Evolutionary conservation across 2,797 vertebrate species (phyloP), one percentile per base, ranked within the genome.

Genomic region (Karalla daura): DNA sequence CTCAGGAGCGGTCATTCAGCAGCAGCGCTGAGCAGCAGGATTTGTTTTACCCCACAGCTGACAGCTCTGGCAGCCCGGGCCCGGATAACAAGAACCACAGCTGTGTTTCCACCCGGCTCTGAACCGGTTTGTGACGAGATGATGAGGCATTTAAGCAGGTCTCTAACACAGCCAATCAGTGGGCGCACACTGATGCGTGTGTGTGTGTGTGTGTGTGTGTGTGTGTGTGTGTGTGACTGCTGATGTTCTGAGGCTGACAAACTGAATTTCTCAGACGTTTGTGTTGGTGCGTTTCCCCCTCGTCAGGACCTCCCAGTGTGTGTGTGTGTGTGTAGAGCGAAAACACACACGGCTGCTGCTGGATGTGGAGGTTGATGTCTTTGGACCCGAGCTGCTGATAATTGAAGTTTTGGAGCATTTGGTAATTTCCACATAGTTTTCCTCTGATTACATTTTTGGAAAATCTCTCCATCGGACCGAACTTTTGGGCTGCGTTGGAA

Each of bases 1-100:
- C 51, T 77, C 65, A 70, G 17, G 58, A 24, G 70, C 81, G 80
- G 63, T 76, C 70, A 49, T 39, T 61, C 65, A 5, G 52, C 7
- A 44, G n/a, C n/a, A 41, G 62, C 15, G 15, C 25, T 72, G 74
- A 75, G 82, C 41, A 32, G 55, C 52, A 32, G 55, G 70, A 41
- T 84, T 88, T 80, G 68, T 80, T 83, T 80, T 65, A 79, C 78
- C 69, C 28, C 49, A 47, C 67, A 50, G 61, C 79, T 67, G 78
- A 84, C 67, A 79, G 72, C 14, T 80, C 67, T 86, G 87, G 78
- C 84, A 73, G 46, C 15, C 8, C 18, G 30, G 67, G 23, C 21
- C 62, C 12, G 71, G 76, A 74, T 84, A 66, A 77, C 64, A 56
- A 64, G 73, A 74, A 49, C 23, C 61, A 66, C 80, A 90, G 86